A percentile compares a stretch with the other conserved stretches of the same genome.
These are phyloP conservation scores for Odocoileus hemionus DNA, from an alignment of 2,113 vertebrate genomes.

Conservation along the genomic window DNA sequence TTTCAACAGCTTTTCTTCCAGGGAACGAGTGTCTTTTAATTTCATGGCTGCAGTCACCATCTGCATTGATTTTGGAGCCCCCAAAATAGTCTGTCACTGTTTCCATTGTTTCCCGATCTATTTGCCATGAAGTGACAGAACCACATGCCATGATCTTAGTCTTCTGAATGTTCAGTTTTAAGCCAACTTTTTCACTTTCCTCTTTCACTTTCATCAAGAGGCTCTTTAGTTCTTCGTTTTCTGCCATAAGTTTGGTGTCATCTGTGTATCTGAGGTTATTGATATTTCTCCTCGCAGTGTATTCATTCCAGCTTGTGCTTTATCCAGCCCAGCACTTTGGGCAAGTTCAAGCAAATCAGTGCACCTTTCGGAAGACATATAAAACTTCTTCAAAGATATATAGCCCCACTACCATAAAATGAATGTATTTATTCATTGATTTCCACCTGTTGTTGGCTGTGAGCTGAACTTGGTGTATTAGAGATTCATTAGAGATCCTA, in stretches of 20 bases:
- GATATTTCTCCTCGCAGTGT: fast-evolving
- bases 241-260: background rate
- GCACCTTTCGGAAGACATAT: background rate
- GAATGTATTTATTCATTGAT: background rate
- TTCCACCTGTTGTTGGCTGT: background rate
- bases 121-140: background rate
- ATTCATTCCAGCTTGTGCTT: background rate
- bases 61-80: background rate
- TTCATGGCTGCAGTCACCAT: background rate
- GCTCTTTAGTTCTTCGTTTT: background rate
- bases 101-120: background rate
- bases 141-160: background rate
- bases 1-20: background rate
- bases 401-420: fast-evolving
- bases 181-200: background rate
- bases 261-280: background rate
- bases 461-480: background rate
- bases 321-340: background rate
- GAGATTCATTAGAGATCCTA: background rate
- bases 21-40: background rate
- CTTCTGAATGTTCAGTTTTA: background rate
- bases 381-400: background rate
- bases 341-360: background rate
- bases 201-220: background rate
- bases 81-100: background rate